Evolutionary conservation across 1,140 invertebrate genomes (phyloP), one percentile per base, ranked within the genome.

Genomic region (Chionoecetes opilio): DNA sequence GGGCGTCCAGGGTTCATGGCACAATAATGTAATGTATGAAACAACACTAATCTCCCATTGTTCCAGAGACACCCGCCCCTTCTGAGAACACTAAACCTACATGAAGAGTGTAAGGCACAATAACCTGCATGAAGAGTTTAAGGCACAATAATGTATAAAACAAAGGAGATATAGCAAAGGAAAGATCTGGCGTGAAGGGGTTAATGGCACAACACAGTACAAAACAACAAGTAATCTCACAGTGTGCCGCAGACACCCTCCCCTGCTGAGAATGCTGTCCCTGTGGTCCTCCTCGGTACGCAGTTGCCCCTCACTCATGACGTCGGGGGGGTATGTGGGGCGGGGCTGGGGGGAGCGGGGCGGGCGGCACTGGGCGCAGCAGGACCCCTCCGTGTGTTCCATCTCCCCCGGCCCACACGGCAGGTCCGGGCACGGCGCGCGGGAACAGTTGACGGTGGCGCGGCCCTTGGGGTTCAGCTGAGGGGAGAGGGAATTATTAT

Each of bases 281-380:
- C 32, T 37, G 6, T 92, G 91, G 9, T 95, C 90, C n/a, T 95
- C 85, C 11, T 32, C 37, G 26, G 90, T 34, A 0, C 53, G 6
- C 29, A 21, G 2, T 1, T n/a, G 29, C 6, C 87, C 88, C 26
- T 94, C 93, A 46, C 91, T 94, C 6, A 91, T 46, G 84, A 94
- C 63, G 6, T 82, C 93, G 1, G 93, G 82, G 3, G 17, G 35
- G 35, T 53, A 46, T 21, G 88, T 89, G 87, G 87, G 63, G 37
- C 17, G 26, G 26, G 86, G 35, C 0, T 3, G 9, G 29, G 46
- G 82, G 21, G 93, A 86, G 34, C 87, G 35, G 31, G 93, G n/a
- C 6, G 87, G 32, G 2, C 98, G 98, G 96, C 98, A 99, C 75
- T 98, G 97, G 96, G 98, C 98, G 97, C 98, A 99, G 96, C 98